These are phyloP conservation scores for Caranx ignobilis DNA, from an alignment of 2,113 vertebrate genomes.

Conservation along the genomic window DNA sequence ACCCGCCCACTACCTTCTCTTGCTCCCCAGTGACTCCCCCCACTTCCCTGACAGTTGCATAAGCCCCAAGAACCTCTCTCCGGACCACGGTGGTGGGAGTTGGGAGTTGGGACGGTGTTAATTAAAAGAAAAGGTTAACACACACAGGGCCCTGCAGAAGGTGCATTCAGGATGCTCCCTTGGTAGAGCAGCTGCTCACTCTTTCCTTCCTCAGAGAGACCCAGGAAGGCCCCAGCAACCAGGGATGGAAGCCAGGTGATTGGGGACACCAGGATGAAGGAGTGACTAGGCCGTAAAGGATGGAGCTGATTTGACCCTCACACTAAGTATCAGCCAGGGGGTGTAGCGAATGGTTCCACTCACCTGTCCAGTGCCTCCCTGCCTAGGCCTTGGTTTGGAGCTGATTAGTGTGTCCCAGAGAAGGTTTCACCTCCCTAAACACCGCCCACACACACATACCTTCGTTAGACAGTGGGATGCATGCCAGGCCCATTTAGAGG, in stretches of 20 bases:
- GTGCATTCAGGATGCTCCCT: constrained; percentile 73
- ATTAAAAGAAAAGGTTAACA: constrained; percentile 87
- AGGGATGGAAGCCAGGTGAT: constrained; percentile 61
- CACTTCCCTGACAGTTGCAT: constrained; percentile 79
- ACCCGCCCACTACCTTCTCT: constrained; percentile 63
- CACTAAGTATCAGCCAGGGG: constrained; percentile 59
- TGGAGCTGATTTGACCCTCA: constrained; percentile 69
- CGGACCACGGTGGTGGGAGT: constrained; percentile 70
- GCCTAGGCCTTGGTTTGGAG: constrained; percentile 65
- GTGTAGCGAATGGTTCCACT: constrained; percentile 64
- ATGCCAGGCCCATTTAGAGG: constrained; percentile 75
- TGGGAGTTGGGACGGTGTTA: constrained; percentile 79
- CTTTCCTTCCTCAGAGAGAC: constrained; percentile 63
- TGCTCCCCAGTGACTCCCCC: constrained; percentile 56
- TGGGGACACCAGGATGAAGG: constrained; percentile 52
- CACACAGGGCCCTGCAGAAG: constrained; percentile 72
- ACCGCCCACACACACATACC: constrained; percentile 63
- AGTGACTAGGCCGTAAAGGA: constrained; percentile 66
- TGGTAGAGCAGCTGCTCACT: constrained; percentile 78
- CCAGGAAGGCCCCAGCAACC: constrained; percentile 46
- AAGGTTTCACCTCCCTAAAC: constrained; percentile 77
- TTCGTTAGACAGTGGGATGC: constrained; percentile 72
- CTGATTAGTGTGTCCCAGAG: constrained; percentile 81
- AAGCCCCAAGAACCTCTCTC: constrained; percentile 75
- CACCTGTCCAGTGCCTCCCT: constrained; percentile 74